These are phyloP conservation scores for Merodon equestris DNA, from an alignment of 2,888 invertebrate genomes.

Conservation along the genomic window DNA sequence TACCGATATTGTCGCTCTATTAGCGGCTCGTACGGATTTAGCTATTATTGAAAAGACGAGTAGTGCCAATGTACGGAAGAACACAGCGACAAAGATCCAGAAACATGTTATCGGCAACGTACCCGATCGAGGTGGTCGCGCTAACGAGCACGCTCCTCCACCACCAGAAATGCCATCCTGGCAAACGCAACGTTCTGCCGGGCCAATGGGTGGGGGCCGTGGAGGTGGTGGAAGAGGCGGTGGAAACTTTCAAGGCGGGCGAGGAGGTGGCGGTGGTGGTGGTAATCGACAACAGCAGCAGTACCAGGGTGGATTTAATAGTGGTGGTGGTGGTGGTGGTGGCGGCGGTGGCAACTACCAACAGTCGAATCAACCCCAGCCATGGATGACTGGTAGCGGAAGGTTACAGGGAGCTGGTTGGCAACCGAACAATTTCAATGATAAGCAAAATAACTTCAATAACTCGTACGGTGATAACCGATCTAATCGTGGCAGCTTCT, in stretches of 20 bases:
- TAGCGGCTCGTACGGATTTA: slow-evolving; percentile 91
- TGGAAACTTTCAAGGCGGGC: slow-evolving; percentile 74
- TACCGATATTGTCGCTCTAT: slow-evolving; percentile 86
- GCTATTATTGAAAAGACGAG: slow-evolving; percentile 96
- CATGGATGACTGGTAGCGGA: slow-evolving; percentile 75
- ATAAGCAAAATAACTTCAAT: slow-evolving; percentile 34
- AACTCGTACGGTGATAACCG: slow-evolving; percentile 57
- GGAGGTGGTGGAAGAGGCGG: slow-evolving; percentile 72
- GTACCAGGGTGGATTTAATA: slow-evolving; percentile 45
- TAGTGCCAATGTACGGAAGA: slow-evolving; percentile 89
- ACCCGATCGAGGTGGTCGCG: slow-evolving; percentile 96
- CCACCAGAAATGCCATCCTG: slow-evolving; percentile 99
- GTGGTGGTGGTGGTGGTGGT: slow-evolving; percentile 48
- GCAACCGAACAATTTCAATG: slow-evolving; percentile 71
- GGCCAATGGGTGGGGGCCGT: slow-evolving; percentile 79
- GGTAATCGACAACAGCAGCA: slow-evolving; percentile 71
- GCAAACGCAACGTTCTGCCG: slow-evolving; percentile 84
- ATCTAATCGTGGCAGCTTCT: slow-evolving; percentile 69
- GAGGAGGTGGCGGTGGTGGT: slow-evolving; percentile 72
- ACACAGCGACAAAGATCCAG: slow-evolving; percentile 90
- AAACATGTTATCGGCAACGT: slow-evolving; percentile 94
- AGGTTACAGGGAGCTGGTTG: slow-evolving; percentile 78
- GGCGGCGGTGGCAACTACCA: slow-evolving; percentile 34
- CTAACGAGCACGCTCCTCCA: slow-evolving; percentile 93
- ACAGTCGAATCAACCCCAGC: slow-evolving; percentile 28